Conservation (phyloP, 2,888 invertebrate species). For the Nephrotoma flavescens region DNA sequence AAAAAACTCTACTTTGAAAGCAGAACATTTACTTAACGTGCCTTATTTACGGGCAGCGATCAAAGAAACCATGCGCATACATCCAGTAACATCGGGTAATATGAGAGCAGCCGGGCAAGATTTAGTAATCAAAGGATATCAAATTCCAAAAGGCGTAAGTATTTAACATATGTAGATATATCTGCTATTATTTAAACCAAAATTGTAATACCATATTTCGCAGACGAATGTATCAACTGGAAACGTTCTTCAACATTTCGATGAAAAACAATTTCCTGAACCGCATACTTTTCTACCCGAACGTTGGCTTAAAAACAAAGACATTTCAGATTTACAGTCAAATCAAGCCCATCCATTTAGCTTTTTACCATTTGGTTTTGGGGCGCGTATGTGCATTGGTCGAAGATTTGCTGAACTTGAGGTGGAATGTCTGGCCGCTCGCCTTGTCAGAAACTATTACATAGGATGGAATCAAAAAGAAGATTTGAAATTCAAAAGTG, state of each 20-base stretch:
- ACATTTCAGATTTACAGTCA: slow-evolving; percentile 7
- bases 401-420: slow-evolving; percentile 1
- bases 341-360: slow-evolving; percentile 20
- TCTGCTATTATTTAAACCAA: not conserved
- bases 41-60: slow-evolving; percentile 58
- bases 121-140: slow-evolving; percentile 46
- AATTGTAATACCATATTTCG: not conserved
- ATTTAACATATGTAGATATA: slow-evolving; percentile 18
- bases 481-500: not conserved
- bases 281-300: slow-evolving; percentile 49
- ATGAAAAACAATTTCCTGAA: slow-evolving; percentile 43
- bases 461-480: not conserved
- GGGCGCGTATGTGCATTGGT: not conserved
- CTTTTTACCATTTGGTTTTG: slow-evolving; percentile 20
- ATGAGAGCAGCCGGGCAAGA: slow-evolving; percentile 38
- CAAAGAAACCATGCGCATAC: slow-evolving; percentile 52
- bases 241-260: slow-evolving; percentile 41
- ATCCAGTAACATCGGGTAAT: slow-evolving; percentile 44
- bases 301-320: slow-evolving; percentile 39
- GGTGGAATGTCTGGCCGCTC: not conserved
- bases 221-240: slow-evolving; percentile 38
- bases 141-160: slow-evolving; percentile 41
- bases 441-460: not conserved
- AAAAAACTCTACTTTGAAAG: slow-evolving; percentile 29
- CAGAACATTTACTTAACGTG: slow-evolving; percentile 31